These are phyloP conservation scores for Discoglossus pictus DNA, from an alignment of 2,797 vertebrate genomes.

Conservation along the genomic window DNA sequence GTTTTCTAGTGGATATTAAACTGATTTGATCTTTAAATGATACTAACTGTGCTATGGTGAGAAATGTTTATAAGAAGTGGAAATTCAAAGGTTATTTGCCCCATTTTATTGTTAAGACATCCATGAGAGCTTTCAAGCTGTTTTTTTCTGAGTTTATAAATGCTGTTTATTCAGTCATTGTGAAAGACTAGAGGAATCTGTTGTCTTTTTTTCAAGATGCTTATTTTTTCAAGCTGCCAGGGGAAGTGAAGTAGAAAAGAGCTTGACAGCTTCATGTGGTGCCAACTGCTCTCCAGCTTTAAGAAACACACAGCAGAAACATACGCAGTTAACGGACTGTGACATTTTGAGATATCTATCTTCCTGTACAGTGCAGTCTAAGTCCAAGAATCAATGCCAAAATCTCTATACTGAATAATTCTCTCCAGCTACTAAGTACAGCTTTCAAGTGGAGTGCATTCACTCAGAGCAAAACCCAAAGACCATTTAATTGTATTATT, in stretches of 20 bases:
- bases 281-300: slow-evolving; percentile 37
- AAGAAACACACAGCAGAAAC: slow-evolving; percentile 32
- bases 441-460: background rate
- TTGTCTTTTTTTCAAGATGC: slow-evolving; percentile 6
- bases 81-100: background rate
- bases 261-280: slow-evolving; percentile 43
- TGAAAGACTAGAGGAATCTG: slow-evolving; percentile 19
- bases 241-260: slow-evolving; percentile 42
- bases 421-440: slow-evolving; percentile 16
- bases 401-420: background rate
- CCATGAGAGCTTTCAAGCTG: background rate
- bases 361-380: slow-evolving; percentile 24
- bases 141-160: background rate
- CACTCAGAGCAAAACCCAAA: background rate
- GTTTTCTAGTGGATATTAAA: no score
- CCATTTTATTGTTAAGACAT: background rate
- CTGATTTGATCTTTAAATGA: no score
- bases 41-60: background rate
- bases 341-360: slow-evolving; percentile 40
- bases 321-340: slow-evolving; percentile 46
- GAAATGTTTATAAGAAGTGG: background rate
- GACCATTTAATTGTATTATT: background rate
- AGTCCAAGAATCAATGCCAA: slow-evolving; percentile 10
- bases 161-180: slow-evolving; percentile 8
- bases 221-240: slow-evolving; percentile 25